Conservation (phyloP, 2,888 invertebrate species). For the Epinotia ramella region DNA sequence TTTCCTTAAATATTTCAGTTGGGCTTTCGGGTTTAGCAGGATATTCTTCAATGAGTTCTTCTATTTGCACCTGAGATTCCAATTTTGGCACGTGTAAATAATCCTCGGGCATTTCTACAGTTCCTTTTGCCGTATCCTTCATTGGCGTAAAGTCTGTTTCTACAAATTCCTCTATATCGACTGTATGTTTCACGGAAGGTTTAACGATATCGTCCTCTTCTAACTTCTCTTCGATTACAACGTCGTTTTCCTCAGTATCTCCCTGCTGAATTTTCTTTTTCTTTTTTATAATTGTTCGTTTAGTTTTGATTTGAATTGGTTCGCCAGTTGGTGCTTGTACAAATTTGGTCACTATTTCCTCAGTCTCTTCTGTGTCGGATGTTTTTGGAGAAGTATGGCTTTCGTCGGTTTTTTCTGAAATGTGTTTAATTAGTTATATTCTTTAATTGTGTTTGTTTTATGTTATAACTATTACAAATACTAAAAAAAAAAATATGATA, state of each 20-base stretch:
- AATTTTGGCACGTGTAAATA: constrained; percentile 65
- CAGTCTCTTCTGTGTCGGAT: constrained; percentile 82
- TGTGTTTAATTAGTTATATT: constrained; percentile 10
- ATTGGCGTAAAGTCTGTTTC: constrained; percentile 58
- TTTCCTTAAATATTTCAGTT: background rate
- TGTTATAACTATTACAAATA: background rate
- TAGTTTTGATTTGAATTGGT: constrained; percentile 84
- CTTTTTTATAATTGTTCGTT: constrained; percentile 83
- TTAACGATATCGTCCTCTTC: constrained; percentile 68
- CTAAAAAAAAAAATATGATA: background rate
- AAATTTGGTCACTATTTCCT: constrained; percentile 87
- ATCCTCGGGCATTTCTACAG: constrained; percentile 72
- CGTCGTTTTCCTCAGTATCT: constrained; percentile 67
- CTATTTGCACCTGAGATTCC: constrained; percentile 63
- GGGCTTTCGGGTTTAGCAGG: constrained; percentile 33
- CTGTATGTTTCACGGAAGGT: constrained; percentile 56
- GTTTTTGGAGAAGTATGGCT: constrained; percentile 64
- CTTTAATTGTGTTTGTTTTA: background rate
- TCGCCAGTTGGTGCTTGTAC: constrained; percentile 79
- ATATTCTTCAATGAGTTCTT: constrained; percentile 57
- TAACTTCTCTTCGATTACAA: constrained; percentile 82
- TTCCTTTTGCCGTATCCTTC: constrained; percentile 64
- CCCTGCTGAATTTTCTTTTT: constrained; percentile 59
- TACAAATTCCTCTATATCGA: constrained; percentile 75
- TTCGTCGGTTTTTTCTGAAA: constrained; percentile 65